phyloP scores from a whole-genome alignment of 2,888 invertebrate genomes.

The Rhingia rostrata region DNA sequence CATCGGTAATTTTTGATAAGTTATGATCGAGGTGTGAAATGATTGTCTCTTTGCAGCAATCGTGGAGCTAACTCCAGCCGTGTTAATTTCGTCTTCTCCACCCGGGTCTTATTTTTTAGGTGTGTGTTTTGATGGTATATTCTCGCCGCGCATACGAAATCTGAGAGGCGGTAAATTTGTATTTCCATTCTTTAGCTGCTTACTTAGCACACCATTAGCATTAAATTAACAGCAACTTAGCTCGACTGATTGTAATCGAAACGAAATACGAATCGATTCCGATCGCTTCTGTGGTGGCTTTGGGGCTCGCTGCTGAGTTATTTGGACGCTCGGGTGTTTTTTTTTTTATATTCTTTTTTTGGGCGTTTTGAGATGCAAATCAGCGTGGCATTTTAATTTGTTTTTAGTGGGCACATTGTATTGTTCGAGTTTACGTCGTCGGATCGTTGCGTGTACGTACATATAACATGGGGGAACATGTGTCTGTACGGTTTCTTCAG shows the following conservation, averaged over 20 bases:
- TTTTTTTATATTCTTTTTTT: conserved; percentile 27
- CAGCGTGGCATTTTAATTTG: conserved; percentile 74
- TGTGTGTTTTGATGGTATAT: conserved; percentile 55
- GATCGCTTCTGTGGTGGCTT: conserved; percentile 66
- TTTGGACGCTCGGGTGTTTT: conserved; percentile 53
- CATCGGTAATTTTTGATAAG: conserved; percentile 70
- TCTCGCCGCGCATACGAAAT: conserved; percentile 68
- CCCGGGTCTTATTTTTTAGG: conserved; percentile 21
- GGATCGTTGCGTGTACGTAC: conserved; percentile 40
- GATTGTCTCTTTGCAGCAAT: conserved; percentile 61
- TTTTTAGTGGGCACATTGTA: conserved; percentile 67
- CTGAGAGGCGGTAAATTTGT: conserved; percentile 74
- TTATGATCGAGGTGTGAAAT: conserved; percentile 73
- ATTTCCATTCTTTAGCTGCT: conserved; percentile 74
- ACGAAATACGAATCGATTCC: conserved; percentile 67
- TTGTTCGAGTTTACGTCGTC: conserved; percentile 51
- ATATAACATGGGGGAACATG: conserved; percentile 60
- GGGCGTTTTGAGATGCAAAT: conserved; percentile 72
- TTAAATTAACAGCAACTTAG: conserved; percentile 75
- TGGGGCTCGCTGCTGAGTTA: conserved; percentile 60
- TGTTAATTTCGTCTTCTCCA: conserved; percentile 38
- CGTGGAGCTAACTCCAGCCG: conserved; percentile 5
- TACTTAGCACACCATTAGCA: conserved; percentile 75
- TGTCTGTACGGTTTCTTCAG: conserved; percentile 43
- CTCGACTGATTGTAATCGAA: conserved; percentile 72